Conservation (phyloP, 2,113 vertebrate genomes). For the Leiothrix lutea region DNA sequence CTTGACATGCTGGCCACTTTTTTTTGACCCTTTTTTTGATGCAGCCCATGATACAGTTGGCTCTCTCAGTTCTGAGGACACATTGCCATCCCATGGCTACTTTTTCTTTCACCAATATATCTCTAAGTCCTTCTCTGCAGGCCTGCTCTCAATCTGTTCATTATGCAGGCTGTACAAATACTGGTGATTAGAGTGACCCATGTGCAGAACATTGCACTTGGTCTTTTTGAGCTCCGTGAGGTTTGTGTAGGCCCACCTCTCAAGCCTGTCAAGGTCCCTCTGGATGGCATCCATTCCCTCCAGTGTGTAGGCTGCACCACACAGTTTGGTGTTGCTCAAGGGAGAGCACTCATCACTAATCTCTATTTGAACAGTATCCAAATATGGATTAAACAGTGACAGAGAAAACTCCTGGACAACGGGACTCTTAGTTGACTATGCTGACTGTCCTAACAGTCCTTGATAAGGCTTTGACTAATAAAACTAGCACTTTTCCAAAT, state of each 20-base stretch:
- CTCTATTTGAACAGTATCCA: neutral
- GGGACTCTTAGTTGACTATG: neutral
- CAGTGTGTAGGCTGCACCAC: too few species aligned
- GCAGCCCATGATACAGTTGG: neutral
- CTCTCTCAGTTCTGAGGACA: neutral
- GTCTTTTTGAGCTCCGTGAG: neutral
- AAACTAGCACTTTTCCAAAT: neutral
- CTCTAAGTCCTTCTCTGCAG: neutral
- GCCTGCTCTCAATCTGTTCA: neutral
- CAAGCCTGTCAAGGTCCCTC: neutral
- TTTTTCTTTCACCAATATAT: neutral
- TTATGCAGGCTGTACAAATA: accelerated
- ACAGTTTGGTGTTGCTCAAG: neutral
- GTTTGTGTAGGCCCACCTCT: neutral
- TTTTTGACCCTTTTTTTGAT: neutral
- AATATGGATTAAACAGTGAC: neutral
- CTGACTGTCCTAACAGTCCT: neutral
- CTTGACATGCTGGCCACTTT: neutral
- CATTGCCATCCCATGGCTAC: neutral
- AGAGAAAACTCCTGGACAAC: neutral
- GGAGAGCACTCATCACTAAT: accelerated
- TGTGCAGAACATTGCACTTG: neutral
- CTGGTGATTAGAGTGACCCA: too few species aligned
- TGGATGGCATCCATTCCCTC: neutral
- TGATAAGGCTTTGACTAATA: neutral